phyloP scores from a whole-genome alignment of 37 sponge, comb jelly and placozoan species.

The Halichondria panicea region DNA sequence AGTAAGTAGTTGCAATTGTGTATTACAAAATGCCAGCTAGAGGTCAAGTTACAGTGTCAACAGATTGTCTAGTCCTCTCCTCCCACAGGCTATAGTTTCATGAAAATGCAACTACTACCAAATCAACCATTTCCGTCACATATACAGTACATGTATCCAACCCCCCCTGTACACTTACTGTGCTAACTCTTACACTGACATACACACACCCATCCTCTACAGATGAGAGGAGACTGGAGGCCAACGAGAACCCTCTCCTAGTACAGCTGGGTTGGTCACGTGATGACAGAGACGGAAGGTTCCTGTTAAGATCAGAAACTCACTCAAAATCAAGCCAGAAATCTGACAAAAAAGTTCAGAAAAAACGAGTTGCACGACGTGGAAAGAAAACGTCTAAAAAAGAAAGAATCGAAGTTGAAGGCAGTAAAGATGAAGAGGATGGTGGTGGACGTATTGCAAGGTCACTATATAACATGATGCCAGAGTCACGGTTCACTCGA shows the following conservation, averaged over 20 bases:
- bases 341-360: constrained; percentile 5
- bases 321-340: constrained; percentile 10
- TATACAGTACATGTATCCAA: no score
- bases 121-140: no score
- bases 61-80: no score
- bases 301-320: constrained; percentile 39
- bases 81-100: no score
- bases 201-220: background rate
- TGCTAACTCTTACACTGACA: no score
- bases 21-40: no score
- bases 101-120: no score
- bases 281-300: constrained; percentile 76
- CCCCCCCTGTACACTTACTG: no score
- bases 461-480: constrained; percentile 51
- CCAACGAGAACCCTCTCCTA: constrained; percentile 67
- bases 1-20: no score
- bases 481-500: constrained; percentile 62
- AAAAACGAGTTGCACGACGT: background rate
- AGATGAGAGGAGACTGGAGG: constrained; percentile 62
- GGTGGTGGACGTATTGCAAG: constrained; percentile 25
- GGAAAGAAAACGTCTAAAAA: constrained; percentile 1
- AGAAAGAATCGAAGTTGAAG: background rate
- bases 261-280: constrained; percentile 76
- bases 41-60: no score
- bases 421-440: background rate